Percentiles rank a stretch among this genome's conserved stretches.
Evolutionary conservation across 2,113 vertebrate genomes (phyloP).

Genomic region (Sapajus apella): DNA sequence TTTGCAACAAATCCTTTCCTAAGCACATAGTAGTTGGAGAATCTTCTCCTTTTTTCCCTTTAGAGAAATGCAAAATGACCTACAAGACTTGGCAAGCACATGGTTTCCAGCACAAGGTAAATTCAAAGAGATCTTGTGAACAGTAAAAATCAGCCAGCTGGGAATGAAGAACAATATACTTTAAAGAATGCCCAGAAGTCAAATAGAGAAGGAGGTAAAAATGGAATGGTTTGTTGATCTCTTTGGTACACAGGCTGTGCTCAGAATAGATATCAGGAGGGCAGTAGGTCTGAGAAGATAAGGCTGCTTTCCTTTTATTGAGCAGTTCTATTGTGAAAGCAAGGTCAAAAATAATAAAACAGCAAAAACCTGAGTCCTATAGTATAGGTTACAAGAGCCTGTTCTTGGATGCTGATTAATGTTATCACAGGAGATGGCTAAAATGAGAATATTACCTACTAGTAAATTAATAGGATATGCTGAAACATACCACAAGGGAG

Average conservation of each 20-base stretch:
- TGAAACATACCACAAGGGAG: conserved; percentile 82
- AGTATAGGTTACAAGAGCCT: conserved; percentile 65
- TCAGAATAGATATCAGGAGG: neutral
- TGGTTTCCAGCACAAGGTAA: conserved; percentile 44
- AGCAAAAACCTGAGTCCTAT: conserved; percentile 70
- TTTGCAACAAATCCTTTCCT: conserved; percentile 15
- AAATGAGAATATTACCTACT: conserved; percentile 80
- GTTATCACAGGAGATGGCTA: conserved; percentile 78
- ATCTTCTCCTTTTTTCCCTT: neutral
- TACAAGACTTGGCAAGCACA: conserved; percentile 19
- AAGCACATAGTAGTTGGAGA: neutral
- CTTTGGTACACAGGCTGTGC: neutral
- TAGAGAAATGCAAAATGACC: conserved; percentile 25
- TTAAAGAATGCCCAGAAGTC: neutral
- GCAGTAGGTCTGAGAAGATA: neutral
- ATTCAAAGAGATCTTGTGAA: conserved; percentile 48
- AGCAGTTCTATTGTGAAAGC: neutral
- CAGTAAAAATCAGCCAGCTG: neutral
- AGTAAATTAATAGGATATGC: conserved; percentile 82
- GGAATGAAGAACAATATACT: conserved; percentile 38
- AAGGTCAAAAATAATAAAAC: conserved; percentile 23
- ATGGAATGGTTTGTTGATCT: neutral
- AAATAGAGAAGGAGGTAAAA: neutral
- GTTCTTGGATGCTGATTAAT: conserved; percentile 82
- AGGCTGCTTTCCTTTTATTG: conserved; percentile 8